phyloP scores from a whole-genome alignment of 2,797 vertebrate species.

The Arctocebus calabarensis region DNA sequence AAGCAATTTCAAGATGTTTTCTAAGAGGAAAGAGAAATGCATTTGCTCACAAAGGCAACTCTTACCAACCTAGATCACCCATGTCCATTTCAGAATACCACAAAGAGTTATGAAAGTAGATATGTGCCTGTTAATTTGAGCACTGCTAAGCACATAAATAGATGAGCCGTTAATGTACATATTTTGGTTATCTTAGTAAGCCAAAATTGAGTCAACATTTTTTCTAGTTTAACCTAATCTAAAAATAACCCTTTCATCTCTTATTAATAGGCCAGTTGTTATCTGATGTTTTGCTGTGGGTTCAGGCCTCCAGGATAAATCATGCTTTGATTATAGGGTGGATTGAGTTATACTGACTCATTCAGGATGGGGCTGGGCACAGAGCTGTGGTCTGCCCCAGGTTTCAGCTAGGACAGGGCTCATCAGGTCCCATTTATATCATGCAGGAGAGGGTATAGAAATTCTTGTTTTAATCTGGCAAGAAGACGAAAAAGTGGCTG shows the following conservation, averaged over 20 bases:
- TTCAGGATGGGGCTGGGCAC: background rate
- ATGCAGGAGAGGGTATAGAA: background rate
- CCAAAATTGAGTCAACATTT: constrained; percentile 59
- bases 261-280: constrained; percentile 71
- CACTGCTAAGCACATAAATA: background rate
- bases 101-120: background rate
- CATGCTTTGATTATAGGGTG: constrained; percentile 69
- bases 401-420: background rate
- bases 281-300: constrained; percentile 69
- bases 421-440: background rate
- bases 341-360: constrained; percentile 35
- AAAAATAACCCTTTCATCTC: constrained; percentile 76
- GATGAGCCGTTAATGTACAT: background rate
- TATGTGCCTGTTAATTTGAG: background rate
- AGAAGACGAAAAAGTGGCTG: background rate
- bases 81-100: background rate
- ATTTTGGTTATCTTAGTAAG: constrained; percentile 41
- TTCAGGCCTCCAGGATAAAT: constrained; percentile 62
- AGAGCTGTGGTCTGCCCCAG: background rate
- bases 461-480: background rate
- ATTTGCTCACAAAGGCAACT: constrained; percentile 10
- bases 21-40: background rate
- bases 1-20: constrained; percentile 61
- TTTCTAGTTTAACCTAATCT: constrained; percentile 70
- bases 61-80: background rate